Evolutionary conservation across 2,113 vertebrate genomes (phyloP).

Genomic region (Phalacrocorax carbo): DNA sequence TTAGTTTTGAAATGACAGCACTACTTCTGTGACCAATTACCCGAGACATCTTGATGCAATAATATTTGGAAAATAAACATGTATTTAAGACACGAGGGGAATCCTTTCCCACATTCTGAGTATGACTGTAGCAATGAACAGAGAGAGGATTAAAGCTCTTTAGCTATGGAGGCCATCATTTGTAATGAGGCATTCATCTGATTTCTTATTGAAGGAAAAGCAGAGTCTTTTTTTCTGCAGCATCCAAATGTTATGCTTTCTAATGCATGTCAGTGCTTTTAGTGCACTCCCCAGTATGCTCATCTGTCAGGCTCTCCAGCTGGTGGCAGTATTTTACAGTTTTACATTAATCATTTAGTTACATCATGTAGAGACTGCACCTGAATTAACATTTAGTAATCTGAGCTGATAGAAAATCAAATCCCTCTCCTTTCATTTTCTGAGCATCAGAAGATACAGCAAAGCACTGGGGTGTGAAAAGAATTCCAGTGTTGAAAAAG

Average conservation of each 20-base stretch:
- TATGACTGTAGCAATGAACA: background rate
- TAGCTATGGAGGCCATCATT: accelerated
- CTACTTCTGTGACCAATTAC: background rate
- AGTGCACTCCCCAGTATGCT: background rate
- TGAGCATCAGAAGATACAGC: background rate
- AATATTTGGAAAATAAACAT: background rate
- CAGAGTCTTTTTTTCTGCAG: background rate
- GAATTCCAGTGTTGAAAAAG: background rate
- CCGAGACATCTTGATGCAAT: background rate
- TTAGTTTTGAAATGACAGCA: background rate
- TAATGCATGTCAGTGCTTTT: background rate
- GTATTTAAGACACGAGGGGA: accelerated
- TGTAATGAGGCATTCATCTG: background rate
- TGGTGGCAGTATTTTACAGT: conserved; percentile 49
- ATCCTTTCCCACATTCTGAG: background rate
- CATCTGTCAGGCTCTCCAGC: background rate
- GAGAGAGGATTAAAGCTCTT: background rate
- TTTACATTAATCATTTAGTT: background rate
- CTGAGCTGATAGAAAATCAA: background rate
- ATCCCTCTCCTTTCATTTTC: background rate
- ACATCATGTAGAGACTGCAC: accelerated
- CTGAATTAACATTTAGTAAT: background rate
- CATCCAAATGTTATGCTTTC: background rate
- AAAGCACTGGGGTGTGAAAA: background rate
- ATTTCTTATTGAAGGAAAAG: background rate